Base-by-base conservation (phyloP, 2,797 vertebrate genomes). In the Hirundo rustica region DNA sequence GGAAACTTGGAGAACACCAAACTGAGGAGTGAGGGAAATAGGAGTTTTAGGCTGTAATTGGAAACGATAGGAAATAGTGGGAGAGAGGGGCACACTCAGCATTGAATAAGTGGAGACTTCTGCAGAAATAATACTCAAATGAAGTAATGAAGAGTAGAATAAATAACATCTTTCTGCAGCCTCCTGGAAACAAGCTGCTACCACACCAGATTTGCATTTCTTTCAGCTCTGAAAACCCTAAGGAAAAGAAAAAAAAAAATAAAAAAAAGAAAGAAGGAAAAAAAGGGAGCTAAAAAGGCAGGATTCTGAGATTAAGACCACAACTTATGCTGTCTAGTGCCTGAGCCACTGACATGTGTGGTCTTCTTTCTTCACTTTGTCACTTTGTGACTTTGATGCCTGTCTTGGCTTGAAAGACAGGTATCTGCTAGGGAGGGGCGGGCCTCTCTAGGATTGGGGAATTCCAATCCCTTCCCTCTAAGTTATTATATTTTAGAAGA, bases 71-170 rank as follows among this genome's bases (percentile, higher is more conserved):
- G 40, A 82, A 64, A 72, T n/a, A 62, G 38, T 47, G 76, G 66
- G 92, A 96, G n/a, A 85, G 26, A 55, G 44, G 47, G 64, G 32
- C 7, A 29, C 29, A 51, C 67, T 83, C 5, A 0, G 32, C 55
- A 64, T 57, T 80, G 72, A 87, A 86, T 72, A 70, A 86, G 79
- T 70, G 36, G 89, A 73, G 72, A 79, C 51, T 93, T 85, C 55
- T 83, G 68, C 51, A 84, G 81, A 93, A 96, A 66, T 65, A 94
- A 70, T 85, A 79, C 27, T 16, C 82, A 89, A 80, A 60, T 68
- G 42, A 90, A 85, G 29, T 90, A 34, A 92, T 79, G 45, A 88
- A 57, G 30, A 75, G 51, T 48, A 68, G 86, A 78, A 83, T 62
- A 90, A 84, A 38, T 65, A 40, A 44, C 17, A 62, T n/a, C 32